Evolutionary conservation across 64 coral and sea anemone species (phyloP).

Genomic region (Montipora efflorescens): DNA sequence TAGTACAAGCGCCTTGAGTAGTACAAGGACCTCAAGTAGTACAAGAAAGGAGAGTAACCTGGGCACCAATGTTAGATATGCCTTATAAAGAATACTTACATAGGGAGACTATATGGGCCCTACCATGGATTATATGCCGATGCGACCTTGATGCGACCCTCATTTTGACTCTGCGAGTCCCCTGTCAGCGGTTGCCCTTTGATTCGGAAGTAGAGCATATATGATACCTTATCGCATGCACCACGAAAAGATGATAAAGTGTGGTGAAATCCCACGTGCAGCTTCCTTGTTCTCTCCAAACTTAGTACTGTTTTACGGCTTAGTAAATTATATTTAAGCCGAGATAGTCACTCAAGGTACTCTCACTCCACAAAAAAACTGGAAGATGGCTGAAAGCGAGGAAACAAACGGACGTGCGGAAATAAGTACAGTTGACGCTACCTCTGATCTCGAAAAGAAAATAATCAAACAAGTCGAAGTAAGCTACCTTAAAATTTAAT

Average conservation of each 20-base stretch:
- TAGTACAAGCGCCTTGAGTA: too few species aligned
- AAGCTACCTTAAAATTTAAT: neutral
- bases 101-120: too few species aligned
- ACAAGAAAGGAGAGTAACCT: too few species aligned
- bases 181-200: neutral
- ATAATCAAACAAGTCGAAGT: conserved; percentile 96
- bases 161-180: too few species aligned
- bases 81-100: too few species aligned
- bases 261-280: conserved; percentile 56
- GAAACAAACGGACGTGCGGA: conserved; percentile 30
- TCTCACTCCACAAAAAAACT: neutral
- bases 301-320: neutral
- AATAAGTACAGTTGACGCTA: neutral
- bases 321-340: neutral
- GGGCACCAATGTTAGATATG: too few species aligned
- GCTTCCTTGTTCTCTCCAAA: neutral
- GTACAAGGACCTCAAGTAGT: too few species aligned
- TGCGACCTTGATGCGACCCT: too few species aligned
- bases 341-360: neutral
- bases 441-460: conserved; percentile 72
- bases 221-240: neutral
- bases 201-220: too few species aligned
- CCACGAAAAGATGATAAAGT: neutral
- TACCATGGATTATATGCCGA: neutral
- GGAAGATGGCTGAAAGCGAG: conserved; percentile 54